These are phyloP conservation scores for Gadopsis bispinosus DNA, from an alignment of 2,797 vertebrate genomes.

Conservation along the genomic window DNA sequence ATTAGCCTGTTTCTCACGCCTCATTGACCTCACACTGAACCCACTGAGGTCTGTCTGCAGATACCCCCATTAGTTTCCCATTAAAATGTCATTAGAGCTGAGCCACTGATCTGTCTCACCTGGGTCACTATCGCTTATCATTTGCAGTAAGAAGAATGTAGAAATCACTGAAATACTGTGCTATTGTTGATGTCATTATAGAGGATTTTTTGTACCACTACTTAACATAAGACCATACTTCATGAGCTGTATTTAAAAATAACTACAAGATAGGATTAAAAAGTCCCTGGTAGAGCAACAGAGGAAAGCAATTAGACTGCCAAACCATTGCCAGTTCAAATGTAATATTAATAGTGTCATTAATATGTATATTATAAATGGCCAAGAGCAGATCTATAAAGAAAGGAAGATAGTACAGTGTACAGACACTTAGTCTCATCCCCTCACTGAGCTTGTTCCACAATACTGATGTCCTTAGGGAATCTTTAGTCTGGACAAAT, in stretches of 20 bases:
- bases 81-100: conserved; percentile 77
- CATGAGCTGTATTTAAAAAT: conserved; percentile 15
- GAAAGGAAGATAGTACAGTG: not conserved
- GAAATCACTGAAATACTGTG: conserved; percentile 18
- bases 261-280: not conserved
- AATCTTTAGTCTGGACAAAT: not conserved
- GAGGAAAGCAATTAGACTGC: conserved; percentile 3
- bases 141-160: conserved; percentile 34
- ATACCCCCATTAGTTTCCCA: conserved; percentile 72
- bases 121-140: conserved; percentile 59
- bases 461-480: not conserved
- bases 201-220: not conserved
- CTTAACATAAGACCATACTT: not conserved
- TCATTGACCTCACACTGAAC: conserved; percentile 70
- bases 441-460: not conserved
- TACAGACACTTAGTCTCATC: not conserved
- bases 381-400: not conserved
- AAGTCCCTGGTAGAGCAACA: not conserved
- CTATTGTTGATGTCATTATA: conserved; percentile 22
- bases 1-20: conserved; percentile 81
- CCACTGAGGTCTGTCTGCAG: conserved; percentile 60
- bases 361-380: not conserved
- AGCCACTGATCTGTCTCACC: conserved; percentile 63
- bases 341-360: conserved; percentile 18
- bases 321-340: not conserved